These are phyloP conservation scores for Drosophila dunni DNA, from an alignment of 1,140 invertebrate species.

Conservation along the genomic window DNA sequence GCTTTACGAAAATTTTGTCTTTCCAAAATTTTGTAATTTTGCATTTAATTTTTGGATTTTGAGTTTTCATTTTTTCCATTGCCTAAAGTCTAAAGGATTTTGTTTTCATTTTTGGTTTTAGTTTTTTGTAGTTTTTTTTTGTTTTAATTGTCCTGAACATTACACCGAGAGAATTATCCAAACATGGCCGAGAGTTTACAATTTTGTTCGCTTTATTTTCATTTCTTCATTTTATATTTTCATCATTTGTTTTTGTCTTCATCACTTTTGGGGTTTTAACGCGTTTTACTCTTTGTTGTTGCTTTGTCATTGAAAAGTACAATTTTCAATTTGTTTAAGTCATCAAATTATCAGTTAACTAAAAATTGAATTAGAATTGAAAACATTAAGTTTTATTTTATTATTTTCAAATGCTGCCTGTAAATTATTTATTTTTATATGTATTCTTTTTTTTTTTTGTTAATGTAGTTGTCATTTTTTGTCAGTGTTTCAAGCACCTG, in stretches of 20 bases:
- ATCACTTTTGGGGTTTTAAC: slow-evolving; percentile 64
- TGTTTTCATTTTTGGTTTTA: slow-evolving; percentile 55
- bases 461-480: slow-evolving; percentile 34
- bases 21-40: slow-evolving; percentile 80
- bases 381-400: slow-evolving; percentile 42
- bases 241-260: slow-evolving; percentile 61
- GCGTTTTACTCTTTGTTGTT: slow-evolving; percentile 58
- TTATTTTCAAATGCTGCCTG: slow-evolving; percentile 77
- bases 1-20: slow-evolving; percentile 76
- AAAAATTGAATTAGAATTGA: slow-evolving; percentile 44
- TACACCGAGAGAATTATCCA: slow-evolving; percentile 85
- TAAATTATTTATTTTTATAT: slow-evolving; percentile 71
- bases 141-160: slow-evolving; percentile 84
- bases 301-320: slow-evolving; percentile 70
- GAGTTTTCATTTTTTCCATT: slow-evolving; percentile 56
- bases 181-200: slow-evolving; percentile 84
- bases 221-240: slow-evolving; percentile 59
- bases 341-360: slow-evolving; percentile 41
- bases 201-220: slow-evolving; percentile 65
- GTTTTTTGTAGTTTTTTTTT: slow-evolving; percentile 55
- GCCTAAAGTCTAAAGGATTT: slow-evolving; percentile 60
- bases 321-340: slow-evolving; percentile 56
- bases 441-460: slow-evolving; percentile 36
- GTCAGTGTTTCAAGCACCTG: slow-evolving; percentile 42
- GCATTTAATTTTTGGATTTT: slow-evolving; percentile 79